Base-by-base conservation (phyloP, 2,888 invertebrate species). In the Microctonus brassicae region DNA sequence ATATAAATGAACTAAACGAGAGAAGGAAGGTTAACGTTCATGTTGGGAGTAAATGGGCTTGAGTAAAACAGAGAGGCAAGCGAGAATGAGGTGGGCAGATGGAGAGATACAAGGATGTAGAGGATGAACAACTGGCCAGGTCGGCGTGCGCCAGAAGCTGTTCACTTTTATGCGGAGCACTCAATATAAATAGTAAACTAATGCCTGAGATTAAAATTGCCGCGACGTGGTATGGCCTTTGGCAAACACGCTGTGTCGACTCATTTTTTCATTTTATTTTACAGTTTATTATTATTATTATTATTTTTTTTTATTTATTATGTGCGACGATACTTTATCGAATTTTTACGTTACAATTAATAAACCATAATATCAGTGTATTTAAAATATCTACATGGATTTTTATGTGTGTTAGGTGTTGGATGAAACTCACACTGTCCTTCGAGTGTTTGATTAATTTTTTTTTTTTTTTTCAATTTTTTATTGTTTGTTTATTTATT, bases 181-280 rank as follows among this genome's bases (percentile, higher is more conserved):
- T 76, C 76, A 72, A 79, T 78, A 73, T 74, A 78, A 77, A 75
- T 76, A 78, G 78, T 76, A 71, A 76, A 74, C 71, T 76, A 79
- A 76, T 72, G 72, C 58, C 57, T 13, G 22, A 75, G 75, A 76
- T 78, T 75, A 73, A 78, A 78, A 78, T 75, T 73, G 62, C 67
- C 57, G 72, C 72, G 6, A 17, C 6, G 17, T 17, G 47, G 17
- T 47, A 17, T 17, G 20, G 17, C 73, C 74, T 73, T 65, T 58
- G 61, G 68, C 73, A 76, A 75, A 76, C 65, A 65, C 61, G 66
- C 65, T 57, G 11, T 36, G 70, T 73, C 20, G 53, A n/a, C 36
- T 47, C 29, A 52, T 26, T 62, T 26, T 62, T 33, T n/a, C n/a
- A 20, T 47, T 20, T 33, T 20, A 7, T 20, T 29, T 47, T 33